Base-by-base conservation (phyloP, 2,113 vertebrate genomes). In the Halcyon senegalensis region DNA sequence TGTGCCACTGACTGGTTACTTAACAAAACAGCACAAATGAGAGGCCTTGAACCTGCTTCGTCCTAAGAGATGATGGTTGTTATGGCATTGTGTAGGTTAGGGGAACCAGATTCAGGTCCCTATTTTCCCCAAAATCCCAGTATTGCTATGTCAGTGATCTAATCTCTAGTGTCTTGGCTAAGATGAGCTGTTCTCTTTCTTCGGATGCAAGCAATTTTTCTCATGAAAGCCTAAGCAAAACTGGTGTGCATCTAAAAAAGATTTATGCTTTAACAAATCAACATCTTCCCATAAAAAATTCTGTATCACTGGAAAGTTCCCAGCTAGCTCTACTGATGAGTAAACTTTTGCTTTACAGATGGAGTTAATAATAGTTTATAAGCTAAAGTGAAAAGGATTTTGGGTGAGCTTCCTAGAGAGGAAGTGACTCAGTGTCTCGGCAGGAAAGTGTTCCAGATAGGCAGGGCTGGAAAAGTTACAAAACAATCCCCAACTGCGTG, bases 401-500 rank as follows among this genome's bases (percentile, higher is more conserved):
- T 85, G 95, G 89, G 96, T 97, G 94, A 96, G 95, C 92, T 96
- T 96, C 91, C 82, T 96, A 94, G 94, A 92, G 89, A 96, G 96
- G 96, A 97, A 97, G 96, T 97, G 97, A 97, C 90, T 97, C 96
- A 97, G 82, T 95, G 96, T 96, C 95, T 97, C 94, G 51, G 73
- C 92, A 96, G 96, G 96, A 96, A 96, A 95, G 72, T 84, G 92
- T 91, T 94, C 95, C 97, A 96, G 91, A 96, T 94, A 96, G 96
- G 96, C 96, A 95, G 90, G 93, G 96, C 88, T 97, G 97, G 95
- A 96, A 94, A 90, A 95, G 44, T 91, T 75, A 91, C 94, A 93
- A 91, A 96, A 94, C 89, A 87, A 50, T 92, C 95, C 91, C 91
- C 91, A 85, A 43, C 53, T 30, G 55, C 1, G 76, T 88, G 87